These are phyloP conservation scores for Chaetodon trifasciatus DNA, from an alignment of 2,797 vertebrate species.

Conservation along the genomic window DNA sequence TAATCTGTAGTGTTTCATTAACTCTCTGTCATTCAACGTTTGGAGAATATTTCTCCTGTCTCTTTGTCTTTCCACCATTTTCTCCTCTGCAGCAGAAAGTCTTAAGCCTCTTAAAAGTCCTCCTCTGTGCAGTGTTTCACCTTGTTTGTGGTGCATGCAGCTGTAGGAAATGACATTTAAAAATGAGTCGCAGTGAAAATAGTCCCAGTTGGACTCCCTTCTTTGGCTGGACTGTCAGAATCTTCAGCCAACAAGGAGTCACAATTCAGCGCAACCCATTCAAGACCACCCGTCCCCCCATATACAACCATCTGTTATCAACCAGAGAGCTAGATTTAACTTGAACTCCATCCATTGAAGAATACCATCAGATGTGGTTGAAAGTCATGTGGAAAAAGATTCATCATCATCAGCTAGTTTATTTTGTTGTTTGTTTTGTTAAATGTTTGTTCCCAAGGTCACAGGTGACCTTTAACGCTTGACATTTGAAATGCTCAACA, in stretches of 20 bases:
- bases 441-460: neutral
- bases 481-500: neutral
- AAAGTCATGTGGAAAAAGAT: neutral
- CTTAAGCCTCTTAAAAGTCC: no score
- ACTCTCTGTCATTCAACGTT: no score
- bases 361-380: neutral
- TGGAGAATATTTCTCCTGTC: no score
- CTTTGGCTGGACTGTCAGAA: neutral
- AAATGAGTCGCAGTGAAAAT: neutral
- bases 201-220: neutral
- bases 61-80: no score
- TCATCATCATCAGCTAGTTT: neutral
- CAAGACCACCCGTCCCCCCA: neutral
- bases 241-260: neutral
- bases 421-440: neutral
- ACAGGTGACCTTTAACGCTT: neutral
- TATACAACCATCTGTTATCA: neutral
- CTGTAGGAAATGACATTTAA: neutral
- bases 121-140: no score
- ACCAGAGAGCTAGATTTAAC: neutral
- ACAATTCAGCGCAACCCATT: neutral
- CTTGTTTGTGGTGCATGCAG: neutral
- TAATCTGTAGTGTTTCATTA: no score
- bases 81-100: no score
- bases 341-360: no score